A percentile compares a stretch with the other conserved stretches of the same genome.
Conservation (phyloP, 2,113 vertebrate species). For the Gambusia affinis region DNA sequence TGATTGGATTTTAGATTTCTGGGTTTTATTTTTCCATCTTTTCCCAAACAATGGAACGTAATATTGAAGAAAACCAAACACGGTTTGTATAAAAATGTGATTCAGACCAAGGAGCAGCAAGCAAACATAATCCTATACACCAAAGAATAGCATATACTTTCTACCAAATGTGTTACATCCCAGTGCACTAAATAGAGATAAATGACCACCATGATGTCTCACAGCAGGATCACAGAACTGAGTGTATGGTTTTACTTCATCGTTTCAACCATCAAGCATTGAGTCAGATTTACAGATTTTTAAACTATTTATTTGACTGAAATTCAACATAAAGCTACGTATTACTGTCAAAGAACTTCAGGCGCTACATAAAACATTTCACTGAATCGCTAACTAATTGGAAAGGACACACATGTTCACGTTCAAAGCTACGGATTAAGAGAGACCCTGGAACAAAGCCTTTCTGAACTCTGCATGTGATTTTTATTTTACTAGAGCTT, state of each 20-base stretch:
- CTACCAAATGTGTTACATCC: too few relatives aligned
- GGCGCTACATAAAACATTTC: neutral
- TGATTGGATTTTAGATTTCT: neutral
- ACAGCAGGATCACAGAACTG: constrained; percentile 14
- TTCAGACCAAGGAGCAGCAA: too few relatives aligned
- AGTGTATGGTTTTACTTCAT: neutral
- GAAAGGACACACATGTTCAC: neutral
- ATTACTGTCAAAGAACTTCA: neutral
- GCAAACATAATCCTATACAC: neutral
- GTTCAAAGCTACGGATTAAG: neutral
- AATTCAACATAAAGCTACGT: neutral
- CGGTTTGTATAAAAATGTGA: too few relatives aligned
- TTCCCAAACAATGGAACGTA: neutral
- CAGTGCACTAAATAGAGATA: neutral
- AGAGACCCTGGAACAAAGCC: neutral
- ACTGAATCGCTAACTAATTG: neutral
- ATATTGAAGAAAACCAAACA: neutral
- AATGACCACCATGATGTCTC: neutral
- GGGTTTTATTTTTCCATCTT: neutral
- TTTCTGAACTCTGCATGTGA: too few relatives aligned
- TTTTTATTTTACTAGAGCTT: too few relatives aligned
- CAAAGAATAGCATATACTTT: neutral
- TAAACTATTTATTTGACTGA: neutral
- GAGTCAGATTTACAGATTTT: neutral
- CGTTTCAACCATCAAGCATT: neutral